A percentile compares a stretch with the other conserved stretches of the same genome.
Evolutionary conservation across 2,113 vertebrate genomes (phyloP).

Genomic region (Rhadina sibilatrix): DNA sequence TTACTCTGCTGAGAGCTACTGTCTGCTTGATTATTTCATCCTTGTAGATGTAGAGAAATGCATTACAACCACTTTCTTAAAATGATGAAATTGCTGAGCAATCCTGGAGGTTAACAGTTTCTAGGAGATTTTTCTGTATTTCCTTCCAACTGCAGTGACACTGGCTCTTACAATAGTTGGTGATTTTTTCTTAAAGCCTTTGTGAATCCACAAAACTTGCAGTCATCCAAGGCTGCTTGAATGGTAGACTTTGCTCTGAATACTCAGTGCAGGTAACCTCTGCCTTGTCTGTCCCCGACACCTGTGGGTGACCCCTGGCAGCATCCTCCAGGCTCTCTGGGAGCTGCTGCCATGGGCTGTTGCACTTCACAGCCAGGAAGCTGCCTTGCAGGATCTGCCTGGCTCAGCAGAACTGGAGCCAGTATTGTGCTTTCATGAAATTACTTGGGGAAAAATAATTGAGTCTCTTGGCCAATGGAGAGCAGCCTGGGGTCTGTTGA

Average conservation of each 20-base stretch:
- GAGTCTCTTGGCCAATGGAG: not conserved
- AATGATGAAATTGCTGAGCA: not conserved
- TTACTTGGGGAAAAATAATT: not conserved
- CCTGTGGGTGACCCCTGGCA: not conserved
- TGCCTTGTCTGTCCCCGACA: not conserved
- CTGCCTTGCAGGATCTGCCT: not conserved
- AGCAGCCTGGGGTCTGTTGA: not conserved
- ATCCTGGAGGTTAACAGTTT: not conserved
- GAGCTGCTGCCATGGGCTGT: not conserved
- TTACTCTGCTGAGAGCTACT: not conserved
- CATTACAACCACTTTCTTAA: not conserved
- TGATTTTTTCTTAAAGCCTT: not conserved
- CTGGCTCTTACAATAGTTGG: not conserved
- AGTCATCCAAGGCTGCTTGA: not conserved
- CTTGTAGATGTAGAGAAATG: not conserved
- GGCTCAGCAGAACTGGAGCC: slow-evolving; percentile 31
- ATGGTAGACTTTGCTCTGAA: not conserved
- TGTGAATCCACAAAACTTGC: not conserved
- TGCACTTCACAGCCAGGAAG: not conserved
- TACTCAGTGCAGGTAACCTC: not conserved
- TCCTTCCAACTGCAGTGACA: not conserved
- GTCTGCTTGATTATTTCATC: not conserved
- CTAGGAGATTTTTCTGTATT: not conserved
- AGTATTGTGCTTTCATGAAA: slow-evolving; percentile 20
- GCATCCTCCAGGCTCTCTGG: not conserved